Base-by-base conservation (phyloP, 1,140 invertebrate species). In the Caenorhabditis latens region DNA sequence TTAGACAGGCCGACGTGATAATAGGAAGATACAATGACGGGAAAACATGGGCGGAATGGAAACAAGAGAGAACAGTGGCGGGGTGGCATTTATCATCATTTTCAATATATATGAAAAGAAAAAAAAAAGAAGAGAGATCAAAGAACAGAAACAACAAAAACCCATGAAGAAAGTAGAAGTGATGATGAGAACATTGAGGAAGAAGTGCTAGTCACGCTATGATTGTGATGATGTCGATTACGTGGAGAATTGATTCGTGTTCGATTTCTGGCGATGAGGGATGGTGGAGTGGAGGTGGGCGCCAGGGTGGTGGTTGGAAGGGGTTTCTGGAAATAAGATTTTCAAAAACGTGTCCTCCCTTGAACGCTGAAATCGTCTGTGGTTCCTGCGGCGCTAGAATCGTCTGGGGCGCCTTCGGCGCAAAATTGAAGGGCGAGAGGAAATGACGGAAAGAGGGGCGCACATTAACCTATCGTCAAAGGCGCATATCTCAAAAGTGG, bases 1-100 rank as follows among this genome's bases (percentile, higher is more conserved):
- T 32, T 32, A 32, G 32, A 32, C 32, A 32, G 32, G 32, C 32
- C 32, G 32, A 32, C 32, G 32, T 32, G 32, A 32, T 32, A 1
- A 32, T 32, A 32, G 32, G 32, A 50, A 14, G 46, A 50, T 9
- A 50, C 7, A 79, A 24, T 11, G 14, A 50, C 1, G 55, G 9
- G 13, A 53, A 53, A n/a, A 58, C 2, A 58, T 14, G n/a, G 24
- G n/a, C 13, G 46, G 71, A 79, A 63, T 63, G 61, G 24, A 63
- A 32, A 63, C 24, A 32, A 63, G 61, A 32, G 61, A 79, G 65
- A 71, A 71, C 65, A 42, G 65, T 71, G 32, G 32, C 32, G 32
- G 32, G 32, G n/a, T n/a, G 46, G 43, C 46, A 46, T 71, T 71
- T 71, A 71, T 71, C 65, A 71, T 71, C 65, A 71, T 46, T 71